Evolutionary conservation across 2,888 invertebrate species (phyloP).

Genomic region (Erannis defoliaria): DNA sequence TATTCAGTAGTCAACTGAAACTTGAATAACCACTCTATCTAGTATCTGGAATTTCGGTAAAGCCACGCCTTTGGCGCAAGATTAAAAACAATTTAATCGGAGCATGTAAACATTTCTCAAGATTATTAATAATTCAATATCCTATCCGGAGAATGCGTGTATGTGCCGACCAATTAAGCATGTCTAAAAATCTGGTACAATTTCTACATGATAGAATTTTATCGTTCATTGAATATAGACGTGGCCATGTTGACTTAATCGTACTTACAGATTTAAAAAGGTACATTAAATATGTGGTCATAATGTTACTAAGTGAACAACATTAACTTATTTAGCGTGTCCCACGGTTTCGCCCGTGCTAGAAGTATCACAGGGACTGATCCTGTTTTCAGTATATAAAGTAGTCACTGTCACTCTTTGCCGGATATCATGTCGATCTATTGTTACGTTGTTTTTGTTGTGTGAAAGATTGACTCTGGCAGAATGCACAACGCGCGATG

Average conservation of each 20-base stretch:
- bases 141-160: neutral
- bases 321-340: too few species aligned
- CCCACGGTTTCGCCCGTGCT: too few species aligned
- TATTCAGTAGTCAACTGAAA: neutral
- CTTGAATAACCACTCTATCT: neutral
- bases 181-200: slow-evolving; percentile 44
- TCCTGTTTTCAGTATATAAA: too few species aligned
- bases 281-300: too few species aligned
- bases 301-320: neutral
- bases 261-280: neutral
- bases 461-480: too few species aligned
- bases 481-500: too few species aligned
- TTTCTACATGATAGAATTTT: slow-evolving; percentile 41
- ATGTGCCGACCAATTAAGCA: slow-evolving; percentile 16
- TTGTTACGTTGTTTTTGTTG: too few species aligned
- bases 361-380: too few species aligned
- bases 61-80: too few species aligned
- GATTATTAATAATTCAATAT: neutral
- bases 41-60: neutral
- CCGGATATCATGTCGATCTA: too few species aligned
- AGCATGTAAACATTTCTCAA: neutral
- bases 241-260: slow-evolving; percentile 29
- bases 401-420: too few species aligned
- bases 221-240: slow-evolving; percentile 41
- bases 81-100: too few species aligned